A percentile compares a stretch with the other conserved stretches of the same genome.
phyloP scores from a whole-genome alignment of 1,140 invertebrate genomes.

The Harlomillsia oculata region DNA sequence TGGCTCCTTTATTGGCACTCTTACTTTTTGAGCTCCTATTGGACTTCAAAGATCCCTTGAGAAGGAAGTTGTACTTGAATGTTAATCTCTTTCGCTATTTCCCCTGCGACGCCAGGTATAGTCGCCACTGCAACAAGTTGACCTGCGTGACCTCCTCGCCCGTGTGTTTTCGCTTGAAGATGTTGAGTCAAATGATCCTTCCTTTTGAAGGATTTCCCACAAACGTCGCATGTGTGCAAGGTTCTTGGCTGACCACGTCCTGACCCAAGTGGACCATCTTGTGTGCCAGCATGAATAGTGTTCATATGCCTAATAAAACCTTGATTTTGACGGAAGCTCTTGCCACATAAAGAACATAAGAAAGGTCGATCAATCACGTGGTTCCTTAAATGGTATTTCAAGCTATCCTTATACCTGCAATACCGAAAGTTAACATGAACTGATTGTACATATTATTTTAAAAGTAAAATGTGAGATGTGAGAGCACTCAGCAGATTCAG shows the following conservation, averaged over 20 bases:
- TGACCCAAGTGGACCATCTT: too few species aligned
- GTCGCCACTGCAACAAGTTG: background rate
- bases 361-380: slow-evolving; percentile 1
- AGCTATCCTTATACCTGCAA: slow-evolving; percentile 3
- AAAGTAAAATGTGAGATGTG: too few species aligned
- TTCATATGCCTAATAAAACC: slow-evolving; percentile 4
- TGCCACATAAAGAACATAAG: slow-evolving; percentile 1
- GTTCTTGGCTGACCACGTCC: background rate
- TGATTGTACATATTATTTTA: too few species aligned
- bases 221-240: background rate
- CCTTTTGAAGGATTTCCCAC: slow-evolving; percentile 9
- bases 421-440: too few species aligned
- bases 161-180: slow-evolving; percentile 3
- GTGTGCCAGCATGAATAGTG: slow-evolving; percentile 8
- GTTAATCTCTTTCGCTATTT: too few species aligned
- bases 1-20: too few species aligned
- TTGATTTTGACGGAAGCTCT: slow-evolving; percentile 1
- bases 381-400: background rate
- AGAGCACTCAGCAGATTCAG: too few species aligned
- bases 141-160: background rate
- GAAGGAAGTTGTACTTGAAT: too few species aligned
- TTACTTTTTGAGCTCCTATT: too few species aligned
- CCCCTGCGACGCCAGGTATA: background rate
- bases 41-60: too few species aligned
- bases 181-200: slow-evolving; percentile 8